phyloP scores from a whole-genome alignment of 2,113 vertebrate genomes.

The Amblyopsis rosae region DNA sequence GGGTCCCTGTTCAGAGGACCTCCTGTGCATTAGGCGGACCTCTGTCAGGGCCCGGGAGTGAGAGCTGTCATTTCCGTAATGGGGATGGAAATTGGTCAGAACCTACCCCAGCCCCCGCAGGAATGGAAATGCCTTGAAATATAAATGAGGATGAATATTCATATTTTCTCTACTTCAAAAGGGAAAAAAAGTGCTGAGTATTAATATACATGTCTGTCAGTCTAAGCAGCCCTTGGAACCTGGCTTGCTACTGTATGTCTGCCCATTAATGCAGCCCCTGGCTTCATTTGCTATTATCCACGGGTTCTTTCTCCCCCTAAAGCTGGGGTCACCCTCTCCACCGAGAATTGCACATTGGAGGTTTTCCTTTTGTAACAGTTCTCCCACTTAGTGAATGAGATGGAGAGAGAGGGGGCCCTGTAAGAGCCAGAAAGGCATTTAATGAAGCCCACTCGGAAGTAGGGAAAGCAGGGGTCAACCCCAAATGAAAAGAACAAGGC shows the following conservation, averaged over 20 bases:
- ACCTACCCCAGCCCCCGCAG: slow-evolving; percentile 83
- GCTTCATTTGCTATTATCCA: slow-evolving; percentile 89
- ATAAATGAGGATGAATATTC: slow-evolving; percentile 99
- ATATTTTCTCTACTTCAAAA: slow-evolving; percentile 85
- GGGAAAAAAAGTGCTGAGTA: slow-evolving; percentile 90
- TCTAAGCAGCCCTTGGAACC: slow-evolving; percentile 81
- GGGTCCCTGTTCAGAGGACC: slow-evolving; percentile 86
- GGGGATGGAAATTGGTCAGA: slow-evolving; percentile 95
- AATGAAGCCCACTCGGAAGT: slow-evolving; percentile 80
- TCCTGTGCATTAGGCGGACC: slow-evolving; percentile 92
- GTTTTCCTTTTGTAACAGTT: slow-evolving; percentile 76
- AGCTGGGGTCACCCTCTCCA: slow-evolving; percentile 78
- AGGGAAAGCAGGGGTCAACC: slow-evolving; percentile 76
- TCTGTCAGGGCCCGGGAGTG: slow-evolving; percentile 98
- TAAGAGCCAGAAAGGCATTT: slow-evolving; percentile 75
- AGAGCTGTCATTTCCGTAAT: slow-evolving; percentile 97
- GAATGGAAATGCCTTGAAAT: slow-evolving; percentile 97
- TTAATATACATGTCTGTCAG: slow-evolving; percentile 98
- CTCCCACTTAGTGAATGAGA: slow-evolving; percentile 69
- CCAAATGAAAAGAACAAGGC: slow-evolving; percentile 72
- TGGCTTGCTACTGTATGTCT: slow-evolving; percentile 73
- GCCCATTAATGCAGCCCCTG: slow-evolving; percentile 85
- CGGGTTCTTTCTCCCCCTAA: slow-evolving; percentile 77
- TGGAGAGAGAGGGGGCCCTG: slow-evolving; percentile 52
- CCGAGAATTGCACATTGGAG: slow-evolving; percentile 74